Evolutionary conservation across 2,113 vertebrate genomes (phyloP), one percentile per base, ranked within the genome.

Genomic region (Accipiter virgatus): DNA sequence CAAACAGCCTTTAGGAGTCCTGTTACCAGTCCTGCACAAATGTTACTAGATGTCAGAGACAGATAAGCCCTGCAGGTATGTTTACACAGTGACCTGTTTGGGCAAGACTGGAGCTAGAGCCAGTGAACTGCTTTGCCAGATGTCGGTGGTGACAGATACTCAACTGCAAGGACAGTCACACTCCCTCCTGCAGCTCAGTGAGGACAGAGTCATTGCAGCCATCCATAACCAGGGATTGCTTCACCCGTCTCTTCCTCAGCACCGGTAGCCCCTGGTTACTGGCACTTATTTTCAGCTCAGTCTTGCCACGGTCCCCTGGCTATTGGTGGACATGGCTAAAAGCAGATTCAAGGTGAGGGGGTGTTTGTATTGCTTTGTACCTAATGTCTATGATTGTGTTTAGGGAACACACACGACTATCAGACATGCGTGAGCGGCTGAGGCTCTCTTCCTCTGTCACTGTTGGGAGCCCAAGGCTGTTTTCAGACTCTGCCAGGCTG

Each of bases 401-500:
- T 48, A 40, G 90, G 72, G 73, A 68, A 29, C 8, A 22, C 63
- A 31, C 50, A 6, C 1, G 7, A 40, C 65, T 53, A 32, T 53
- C 29, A 52, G 83, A 9, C 32, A 3, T 16, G n/a, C 0, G 11
- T 50, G 62, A 71, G 89, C 0, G 1, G 89, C 93, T 75, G 43
- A 86, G 56, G 20, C 77, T 93, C 55, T 66, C 65, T 66, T 68
- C 79, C 75, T 77, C 90, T 75, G 87, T 62, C 85, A 6, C 93
- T 43, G 94, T 40, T 91, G 95, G 92, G 20, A 88, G 90, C 81
- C 53, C 59, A 26, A 83, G 62, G 86, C 75, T 95, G 96, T 95
- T 90, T 86, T 40, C 95, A 88, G 72, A 65, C 83, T 91, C 86
- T 84, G 94, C 95, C 90, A 95, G 83, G 65, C 81, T 91, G 86